Conservation (phyloP, 2,113 vertebrate species). For the Gymnobelideus leadbeateri region DNA sequence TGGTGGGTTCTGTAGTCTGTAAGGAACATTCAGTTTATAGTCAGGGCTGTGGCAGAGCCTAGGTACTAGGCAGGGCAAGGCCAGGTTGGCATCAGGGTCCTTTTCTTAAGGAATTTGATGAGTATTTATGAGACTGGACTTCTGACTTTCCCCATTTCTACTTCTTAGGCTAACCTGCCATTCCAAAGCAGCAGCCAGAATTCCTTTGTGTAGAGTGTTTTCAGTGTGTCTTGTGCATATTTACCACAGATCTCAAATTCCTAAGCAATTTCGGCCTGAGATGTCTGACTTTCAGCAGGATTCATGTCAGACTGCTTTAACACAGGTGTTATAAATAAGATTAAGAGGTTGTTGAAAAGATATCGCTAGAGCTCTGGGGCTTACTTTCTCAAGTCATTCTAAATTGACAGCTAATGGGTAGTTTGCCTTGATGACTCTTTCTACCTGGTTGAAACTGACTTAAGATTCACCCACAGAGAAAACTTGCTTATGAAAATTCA, state of each 20-base stretch:
- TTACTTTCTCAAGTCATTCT: slow-evolving; percentile 67
- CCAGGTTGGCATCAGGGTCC: neutral
- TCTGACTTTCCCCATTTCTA: neutral
- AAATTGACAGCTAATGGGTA: slow-evolving; percentile 68
- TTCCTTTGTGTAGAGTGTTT: slow-evolving; percentile 43
- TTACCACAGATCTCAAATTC: slow-evolving; percentile 27
- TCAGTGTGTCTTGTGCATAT: slow-evolving; percentile 19
- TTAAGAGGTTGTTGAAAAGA: slow-evolving; percentile 75
- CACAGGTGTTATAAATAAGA: slow-evolving; percentile 73
- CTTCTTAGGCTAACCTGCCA: neutral
- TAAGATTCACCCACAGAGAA: slow-evolving; percentile 53
- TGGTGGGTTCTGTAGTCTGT: neutral
- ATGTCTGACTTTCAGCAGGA: slow-evolving; percentile 63
- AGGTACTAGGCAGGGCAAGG: neutral
- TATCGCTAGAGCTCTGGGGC: slow-evolving; percentile 65
- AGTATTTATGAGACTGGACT: slow-evolving; percentile 27
- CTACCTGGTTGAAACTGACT: slow-evolving; percentile 23
- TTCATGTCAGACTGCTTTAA: slow-evolving; percentile 73
- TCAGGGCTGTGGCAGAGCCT: neutral
- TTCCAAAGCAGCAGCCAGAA: neutral
- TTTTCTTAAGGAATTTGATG: slow-evolving; percentile 7
- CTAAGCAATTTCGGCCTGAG: slow-evolving; percentile 68
- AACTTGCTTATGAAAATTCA: slow-evolving; percentile 70
- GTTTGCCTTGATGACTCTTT: slow-evolving; percentile 69
- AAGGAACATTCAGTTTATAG: neutral